Conservation (phyloP, 1,140 invertebrate genomes). For the Sinella curviseta region DNA sequence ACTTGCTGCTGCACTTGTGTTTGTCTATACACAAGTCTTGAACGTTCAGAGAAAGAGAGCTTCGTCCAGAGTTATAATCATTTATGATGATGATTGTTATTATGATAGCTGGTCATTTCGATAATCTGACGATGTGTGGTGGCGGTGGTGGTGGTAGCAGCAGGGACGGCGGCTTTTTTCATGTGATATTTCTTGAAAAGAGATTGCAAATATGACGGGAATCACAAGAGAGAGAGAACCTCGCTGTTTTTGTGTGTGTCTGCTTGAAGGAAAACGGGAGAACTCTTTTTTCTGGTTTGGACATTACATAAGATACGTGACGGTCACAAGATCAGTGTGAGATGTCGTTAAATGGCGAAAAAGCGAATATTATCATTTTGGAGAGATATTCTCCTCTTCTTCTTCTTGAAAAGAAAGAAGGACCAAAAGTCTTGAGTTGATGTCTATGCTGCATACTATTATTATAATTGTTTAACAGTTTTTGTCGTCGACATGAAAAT, state of each 20-base stretch:
- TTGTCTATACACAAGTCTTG: neutral
- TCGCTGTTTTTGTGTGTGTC: no score
- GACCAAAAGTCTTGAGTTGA: no score
- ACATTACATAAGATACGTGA: neutral
- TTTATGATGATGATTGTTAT: slow-evolving; percentile 1
- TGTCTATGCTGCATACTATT: neutral
- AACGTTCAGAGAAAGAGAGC: neutral
- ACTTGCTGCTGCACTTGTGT: no score
- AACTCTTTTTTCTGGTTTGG: neutral
- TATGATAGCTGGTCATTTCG: neutral
- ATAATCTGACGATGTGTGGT: neutral
- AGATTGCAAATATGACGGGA: neutral
- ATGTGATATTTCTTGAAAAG: no score
- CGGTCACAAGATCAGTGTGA: neutral
- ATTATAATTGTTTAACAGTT: slow-evolving; percentile 14
- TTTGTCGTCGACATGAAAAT: neutral
- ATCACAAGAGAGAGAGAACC: neutral
- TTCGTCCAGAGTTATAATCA: neutral
- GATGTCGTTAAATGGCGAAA: neutral
- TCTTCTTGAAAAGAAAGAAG: no score
- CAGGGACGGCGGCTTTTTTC: no score
- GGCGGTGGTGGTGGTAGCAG: neutral
- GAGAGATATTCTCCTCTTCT: neutral
- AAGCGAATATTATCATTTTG: neutral
- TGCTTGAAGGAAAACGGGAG: neutral